These are phyloP conservation scores for Cryptus armator DNA, from an alignment of 2,888 invertebrate genomes.

Conservation along the genomic window DNA sequence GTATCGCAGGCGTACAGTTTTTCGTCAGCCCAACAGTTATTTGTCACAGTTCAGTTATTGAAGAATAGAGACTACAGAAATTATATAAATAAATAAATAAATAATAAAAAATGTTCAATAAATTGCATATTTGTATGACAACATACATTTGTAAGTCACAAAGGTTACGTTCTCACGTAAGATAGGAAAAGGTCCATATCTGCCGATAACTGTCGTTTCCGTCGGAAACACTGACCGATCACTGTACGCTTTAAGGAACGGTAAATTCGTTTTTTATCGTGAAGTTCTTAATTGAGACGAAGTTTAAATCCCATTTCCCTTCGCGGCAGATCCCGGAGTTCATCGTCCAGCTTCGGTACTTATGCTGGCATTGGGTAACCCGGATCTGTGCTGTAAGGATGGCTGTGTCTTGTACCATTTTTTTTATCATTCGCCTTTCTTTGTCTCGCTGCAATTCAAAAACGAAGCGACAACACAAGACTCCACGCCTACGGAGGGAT, in stretches of 20 bases:
- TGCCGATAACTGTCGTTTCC: neutral
- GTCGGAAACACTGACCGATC: neutral
- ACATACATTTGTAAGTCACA: no score
- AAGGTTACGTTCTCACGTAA: no score
- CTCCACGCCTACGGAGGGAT: neutral
- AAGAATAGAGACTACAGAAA: no score
- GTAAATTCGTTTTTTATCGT: neutral
- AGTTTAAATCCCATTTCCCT: conserved; percentile 3
- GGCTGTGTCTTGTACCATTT: conserved; percentile 10
- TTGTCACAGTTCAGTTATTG: neutral
- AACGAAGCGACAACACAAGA: neutral
- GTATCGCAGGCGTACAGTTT: neutral
- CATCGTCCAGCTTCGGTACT: conserved; percentile 4
- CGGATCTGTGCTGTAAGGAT: neutral
- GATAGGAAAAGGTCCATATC: no score
- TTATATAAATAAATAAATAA: no score
- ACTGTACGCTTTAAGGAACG: neutral
- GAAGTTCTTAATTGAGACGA: neutral
- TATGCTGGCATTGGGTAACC: conserved; percentile 27
- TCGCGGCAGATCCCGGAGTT: neutral
- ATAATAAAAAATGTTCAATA: no score
- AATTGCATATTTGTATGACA: no score
- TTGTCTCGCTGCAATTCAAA: conserved; percentile 4
- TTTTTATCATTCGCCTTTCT: conserved; percentile 27
- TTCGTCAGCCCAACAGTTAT: neutral